These are phyloP conservation scores for Staurois parvus DNA, from an alignment of 2,797 vertebrate genomes.

Conservation along the genomic window DNA sequence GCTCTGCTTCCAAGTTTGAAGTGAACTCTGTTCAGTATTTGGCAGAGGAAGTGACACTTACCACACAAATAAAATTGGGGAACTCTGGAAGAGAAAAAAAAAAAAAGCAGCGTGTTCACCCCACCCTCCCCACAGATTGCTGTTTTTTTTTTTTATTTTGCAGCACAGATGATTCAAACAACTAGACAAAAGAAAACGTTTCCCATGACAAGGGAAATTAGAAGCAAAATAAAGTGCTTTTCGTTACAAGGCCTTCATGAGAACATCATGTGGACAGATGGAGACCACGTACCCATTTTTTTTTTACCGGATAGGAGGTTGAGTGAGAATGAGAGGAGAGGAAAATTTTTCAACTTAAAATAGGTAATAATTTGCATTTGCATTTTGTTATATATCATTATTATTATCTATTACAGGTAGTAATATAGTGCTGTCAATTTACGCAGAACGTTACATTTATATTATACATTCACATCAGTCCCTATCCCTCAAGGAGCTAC, in stretches of 20 bases:
- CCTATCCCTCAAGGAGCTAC: no score
- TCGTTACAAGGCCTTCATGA: no score
- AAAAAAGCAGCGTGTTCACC: not conserved
- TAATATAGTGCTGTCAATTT: no score
- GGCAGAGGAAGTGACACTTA: not conserved
- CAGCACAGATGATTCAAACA: not conserved
- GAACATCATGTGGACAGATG: not conserved
- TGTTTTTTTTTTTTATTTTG: slow-evolving; percentile 37
- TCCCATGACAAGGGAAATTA: not conserved
- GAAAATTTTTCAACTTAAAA: no score
- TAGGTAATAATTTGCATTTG: no score
- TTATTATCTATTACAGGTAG: no score
- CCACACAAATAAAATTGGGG: slow-evolving; percentile 17
- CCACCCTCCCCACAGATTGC: slow-evolving; percentile 26
- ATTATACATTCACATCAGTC: no score
- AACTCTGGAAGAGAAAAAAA: slow-evolving; percentile 15
- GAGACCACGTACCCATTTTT: not conserved
- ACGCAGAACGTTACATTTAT: no score
- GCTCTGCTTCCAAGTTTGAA: not conserved
- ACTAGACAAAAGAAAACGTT: slow-evolving; percentile 1
- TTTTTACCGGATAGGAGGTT: no score
- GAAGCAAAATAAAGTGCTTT: not conserved
- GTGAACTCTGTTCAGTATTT: not conserved
- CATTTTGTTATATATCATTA: no score
- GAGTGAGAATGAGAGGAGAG: no score